These are phyloP conservation scores for Lacanobia wlatinum DNA, from an alignment of 2,888 invertebrate species.

Conservation along the genomic window DNA sequence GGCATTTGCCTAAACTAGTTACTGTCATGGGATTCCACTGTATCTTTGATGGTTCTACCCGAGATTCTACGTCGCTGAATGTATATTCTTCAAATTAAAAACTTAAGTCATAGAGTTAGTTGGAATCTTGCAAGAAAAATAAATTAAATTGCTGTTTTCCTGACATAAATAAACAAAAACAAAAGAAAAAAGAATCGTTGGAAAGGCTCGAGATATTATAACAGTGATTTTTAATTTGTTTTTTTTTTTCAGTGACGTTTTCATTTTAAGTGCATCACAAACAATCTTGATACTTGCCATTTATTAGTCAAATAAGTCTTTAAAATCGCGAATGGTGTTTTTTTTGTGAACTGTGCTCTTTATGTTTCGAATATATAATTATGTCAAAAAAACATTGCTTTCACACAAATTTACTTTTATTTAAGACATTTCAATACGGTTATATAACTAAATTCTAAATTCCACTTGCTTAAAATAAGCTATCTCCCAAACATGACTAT, in stretches of 20 bases:
- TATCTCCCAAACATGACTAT: slow-evolving; percentile 50
- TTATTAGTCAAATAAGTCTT: no score
- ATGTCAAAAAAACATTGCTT: no score
- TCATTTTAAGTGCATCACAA: not conserved
- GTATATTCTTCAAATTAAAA: not conserved
- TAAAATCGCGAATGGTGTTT: no score
- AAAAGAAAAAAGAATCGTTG: no score
- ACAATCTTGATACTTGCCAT: not conserved
- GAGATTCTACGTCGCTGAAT: not conserved
- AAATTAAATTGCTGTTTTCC: no score
- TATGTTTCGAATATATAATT: no score
- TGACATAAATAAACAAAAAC: no score
- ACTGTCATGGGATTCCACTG: not conserved
- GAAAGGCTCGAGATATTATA: no score
- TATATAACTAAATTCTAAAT: not conserved
- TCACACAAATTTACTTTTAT: not conserved
- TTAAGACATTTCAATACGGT: not conserved
- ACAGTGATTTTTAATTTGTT: not conserved
- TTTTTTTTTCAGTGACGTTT: not conserved
- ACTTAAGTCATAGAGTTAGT: not conserved
- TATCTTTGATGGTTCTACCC: not conserved
- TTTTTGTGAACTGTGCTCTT: no score
- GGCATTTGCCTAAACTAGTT: not conserved
- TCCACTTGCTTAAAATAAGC: slow-evolving; percentile 50
- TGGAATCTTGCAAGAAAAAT: not conserved